These are phyloP conservation scores for Helogale parvula DNA, from an alignment of 2,113 vertebrate genomes.

Conservation along the genomic window DNA sequence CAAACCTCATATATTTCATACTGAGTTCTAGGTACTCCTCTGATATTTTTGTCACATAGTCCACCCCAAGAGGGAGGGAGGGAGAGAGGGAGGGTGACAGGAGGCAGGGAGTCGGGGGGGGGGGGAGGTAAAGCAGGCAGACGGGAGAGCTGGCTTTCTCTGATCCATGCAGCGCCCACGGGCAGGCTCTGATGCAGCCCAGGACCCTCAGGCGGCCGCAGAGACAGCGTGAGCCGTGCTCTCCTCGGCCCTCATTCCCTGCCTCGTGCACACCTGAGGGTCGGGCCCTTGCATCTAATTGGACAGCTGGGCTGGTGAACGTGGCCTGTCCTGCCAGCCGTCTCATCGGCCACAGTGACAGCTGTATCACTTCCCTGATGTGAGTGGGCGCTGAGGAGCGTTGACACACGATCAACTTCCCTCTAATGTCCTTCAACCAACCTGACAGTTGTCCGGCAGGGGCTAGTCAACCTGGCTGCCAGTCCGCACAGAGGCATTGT, in stretches of 20 bases:
- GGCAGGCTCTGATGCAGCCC: constrained; percentile 77
- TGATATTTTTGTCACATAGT: not conserved
- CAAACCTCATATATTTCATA: constrained; percentile 80
- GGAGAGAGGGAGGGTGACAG: constrained; percentile 75
- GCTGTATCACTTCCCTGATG: constrained; percentile 91
- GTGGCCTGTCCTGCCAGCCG: constrained; percentile 90
- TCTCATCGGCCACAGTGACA: constrained; percentile 91
- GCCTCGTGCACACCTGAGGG: constrained; percentile 87
- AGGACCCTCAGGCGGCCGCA: constrained; percentile 73
- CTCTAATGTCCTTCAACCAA: constrained; percentile 87
- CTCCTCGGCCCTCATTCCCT: constrained; percentile 81
- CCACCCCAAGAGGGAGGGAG: constrained; percentile 30
- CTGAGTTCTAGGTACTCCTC: constrained; percentile 82
- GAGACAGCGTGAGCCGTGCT: constrained; percentile 69
- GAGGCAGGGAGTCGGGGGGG: constrained; percentile 62
- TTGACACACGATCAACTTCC: constrained; percentile 89
- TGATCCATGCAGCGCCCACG: constrained; percentile 74
- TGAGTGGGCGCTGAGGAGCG: constrained; percentile 85
- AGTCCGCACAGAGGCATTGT: constrained; percentile 71
- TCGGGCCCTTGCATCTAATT: constrained; percentile 92
- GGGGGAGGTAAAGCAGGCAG: not conserved
- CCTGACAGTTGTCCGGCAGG: constrained; percentile 87
- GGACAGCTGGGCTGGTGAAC: constrained; percentile 91
- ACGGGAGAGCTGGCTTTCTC: constrained; percentile 59
- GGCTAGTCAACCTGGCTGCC: constrained; percentile 78